These are phyloP conservation scores for Pelodytes ibericus DNA, from an alignment of 2,797 vertebrate genomes.

Conservation along the genomic window DNA sequence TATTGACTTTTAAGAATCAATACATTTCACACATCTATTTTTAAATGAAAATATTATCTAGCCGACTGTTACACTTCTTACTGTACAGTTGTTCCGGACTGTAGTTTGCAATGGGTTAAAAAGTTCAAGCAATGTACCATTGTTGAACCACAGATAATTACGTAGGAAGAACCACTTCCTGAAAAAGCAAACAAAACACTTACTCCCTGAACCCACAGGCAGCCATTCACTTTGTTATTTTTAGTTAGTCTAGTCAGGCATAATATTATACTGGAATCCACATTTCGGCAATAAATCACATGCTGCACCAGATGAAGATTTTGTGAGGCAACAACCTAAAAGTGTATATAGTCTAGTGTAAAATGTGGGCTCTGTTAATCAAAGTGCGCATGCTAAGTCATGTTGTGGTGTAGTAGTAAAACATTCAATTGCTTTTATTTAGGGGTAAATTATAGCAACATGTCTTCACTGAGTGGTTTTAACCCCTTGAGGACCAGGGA, in stretches of 20 bases:
- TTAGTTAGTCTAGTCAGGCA: conserved; percentile 36
- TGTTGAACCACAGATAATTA: conserved; percentile 12
- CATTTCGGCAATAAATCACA: background rate
- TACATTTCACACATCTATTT: too few relatives aligned
- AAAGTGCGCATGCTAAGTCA: background rate
- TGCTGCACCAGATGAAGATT: background rate
- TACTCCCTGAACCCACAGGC: conserved; percentile 36
- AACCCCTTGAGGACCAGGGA: too few relatives aligned
- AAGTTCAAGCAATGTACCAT: background rate
- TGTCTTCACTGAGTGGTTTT: too few relatives aligned
- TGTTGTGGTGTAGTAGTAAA: too few relatives aligned
- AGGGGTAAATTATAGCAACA: too few relatives aligned
- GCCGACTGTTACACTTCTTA: too few relatives aligned
- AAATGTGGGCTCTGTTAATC: background rate
- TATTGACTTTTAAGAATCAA: too few relatives aligned
- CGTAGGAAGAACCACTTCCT: conserved; percentile 41
- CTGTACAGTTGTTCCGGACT: too few relatives aligned
- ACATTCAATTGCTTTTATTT: too few relatives aligned
- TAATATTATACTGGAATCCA: conserved; percentile 39
- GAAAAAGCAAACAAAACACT: conserved; percentile 37
- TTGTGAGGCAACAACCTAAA: background rate
- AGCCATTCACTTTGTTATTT: conserved; percentile 47
- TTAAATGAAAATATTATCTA: too few relatives aligned
- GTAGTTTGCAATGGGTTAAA: conserved; percentile 23
- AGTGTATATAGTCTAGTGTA: background rate